Percentiles rank a stretch among this genome's conserved stretches.
phyloP scores from a whole-genome alignment of 1,140 invertebrate genomes.

The Rhagoletis pomonella region DNA sequence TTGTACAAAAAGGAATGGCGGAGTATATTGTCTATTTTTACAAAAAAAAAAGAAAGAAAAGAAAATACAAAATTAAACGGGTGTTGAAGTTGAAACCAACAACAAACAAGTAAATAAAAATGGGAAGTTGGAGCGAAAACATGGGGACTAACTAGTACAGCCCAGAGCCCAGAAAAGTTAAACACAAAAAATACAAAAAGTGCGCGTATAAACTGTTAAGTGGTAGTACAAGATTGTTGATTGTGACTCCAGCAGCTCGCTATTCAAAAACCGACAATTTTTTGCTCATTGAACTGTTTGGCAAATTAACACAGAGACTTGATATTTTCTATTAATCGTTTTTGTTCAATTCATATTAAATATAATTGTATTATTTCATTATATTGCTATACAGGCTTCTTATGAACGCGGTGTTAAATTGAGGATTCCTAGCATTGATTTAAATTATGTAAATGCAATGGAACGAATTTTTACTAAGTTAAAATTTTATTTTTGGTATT shows the following conservation, averaged over 20 bases:
- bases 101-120: neutral
- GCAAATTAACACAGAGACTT: constrained; percentile 44
- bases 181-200: neutral
- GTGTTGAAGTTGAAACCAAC: constrained; percentile 7
- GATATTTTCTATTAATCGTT: constrained; percentile 19
- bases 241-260: neutral
- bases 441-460: neutral
- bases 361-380: constrained; percentile 23
- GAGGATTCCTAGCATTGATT: neutral
- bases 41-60: neutral
- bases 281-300: neutral
- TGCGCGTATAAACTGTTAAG: neutral
- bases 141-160: too few species aligned
- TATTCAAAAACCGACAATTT: constrained; percentile 23
- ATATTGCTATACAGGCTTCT: neutral
- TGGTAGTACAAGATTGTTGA: too few species aligned
- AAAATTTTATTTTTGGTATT: neutral
- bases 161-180: too few species aligned
- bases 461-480: neutral
- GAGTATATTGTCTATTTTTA: constrained; percentile 40
- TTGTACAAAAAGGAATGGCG: constrained; percentile 26
- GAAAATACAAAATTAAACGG: neutral
- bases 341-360: constrained; percentile 30
- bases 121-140: neutral
- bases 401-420: neutral